Conservation (phyloP, 2,888 invertebrate genomes). For the Himalopsyche japonica region DNA sequence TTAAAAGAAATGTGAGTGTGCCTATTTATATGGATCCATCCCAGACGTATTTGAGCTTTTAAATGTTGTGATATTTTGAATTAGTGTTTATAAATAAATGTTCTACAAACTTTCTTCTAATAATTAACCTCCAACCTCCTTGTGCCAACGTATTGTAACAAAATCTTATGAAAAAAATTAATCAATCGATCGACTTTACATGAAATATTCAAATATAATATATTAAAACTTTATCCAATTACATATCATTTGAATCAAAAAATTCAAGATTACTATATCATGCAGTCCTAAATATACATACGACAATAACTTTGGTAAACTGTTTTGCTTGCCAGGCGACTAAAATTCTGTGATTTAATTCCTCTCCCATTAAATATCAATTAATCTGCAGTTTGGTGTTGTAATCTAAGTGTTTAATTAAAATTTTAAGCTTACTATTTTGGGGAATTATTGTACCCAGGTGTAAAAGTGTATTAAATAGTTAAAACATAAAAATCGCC, state of each 20-base stretch:
- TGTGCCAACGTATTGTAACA: conserved; percentile 18
- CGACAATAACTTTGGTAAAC: background rate
- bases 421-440: background rate
- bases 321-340: background rate
- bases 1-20: background rate
- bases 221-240: background rate
- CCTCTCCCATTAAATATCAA: background rate
- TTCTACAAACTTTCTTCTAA: background rate
- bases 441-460: background rate
- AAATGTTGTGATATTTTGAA: conserved; percentile 40
- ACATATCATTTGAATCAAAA: background rate
- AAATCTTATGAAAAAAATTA: conserved; percentile 25
- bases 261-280: background rate
- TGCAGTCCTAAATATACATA: background rate
- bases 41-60: conserved; percentile 23
- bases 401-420: background rate
- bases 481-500: background rate
- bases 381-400: background rate
- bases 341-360: too few relatives aligned
- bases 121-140: conserved; percentile 9
- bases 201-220: background rate
- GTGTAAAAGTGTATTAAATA: background rate
- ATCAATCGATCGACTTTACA: conserved; percentile 11
- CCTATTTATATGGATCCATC: conserved; percentile 3
- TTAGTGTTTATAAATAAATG: conserved; percentile 27